Evolutionary conservation across 1,140 invertebrate species (phyloP).

Genomic region (Radopholus similis): DNA sequence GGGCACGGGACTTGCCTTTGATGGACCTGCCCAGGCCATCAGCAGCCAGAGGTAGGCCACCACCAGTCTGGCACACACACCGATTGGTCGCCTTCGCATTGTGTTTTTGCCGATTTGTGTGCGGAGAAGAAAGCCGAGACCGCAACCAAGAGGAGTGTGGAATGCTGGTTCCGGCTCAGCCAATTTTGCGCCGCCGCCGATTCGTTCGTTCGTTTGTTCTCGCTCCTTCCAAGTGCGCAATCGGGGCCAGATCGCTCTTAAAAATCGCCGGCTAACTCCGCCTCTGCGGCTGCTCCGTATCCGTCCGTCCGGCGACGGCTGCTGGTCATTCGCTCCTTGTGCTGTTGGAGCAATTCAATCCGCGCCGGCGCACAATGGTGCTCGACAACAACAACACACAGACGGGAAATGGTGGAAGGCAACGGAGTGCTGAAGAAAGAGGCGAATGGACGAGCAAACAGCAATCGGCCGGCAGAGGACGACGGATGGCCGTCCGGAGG

Average conservation of each 20-base stretch:
- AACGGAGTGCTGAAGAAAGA: not conserved
- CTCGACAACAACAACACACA: not conserved
- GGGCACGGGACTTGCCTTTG: too few relatives aligned
- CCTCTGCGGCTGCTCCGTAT: not conserved
- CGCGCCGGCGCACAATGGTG: not conserved
- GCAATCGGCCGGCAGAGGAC: not conserved
- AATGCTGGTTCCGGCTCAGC: too few relatives aligned
- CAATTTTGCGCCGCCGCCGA: too few relatives aligned
- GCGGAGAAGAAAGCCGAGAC: too few relatives aligned
- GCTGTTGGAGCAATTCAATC: constrained; percentile 3
- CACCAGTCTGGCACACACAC: too few relatives aligned
- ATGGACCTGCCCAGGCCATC: too few relatives aligned
- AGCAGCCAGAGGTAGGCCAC: too few relatives aligned
- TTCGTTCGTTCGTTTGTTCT: too few relatives aligned
- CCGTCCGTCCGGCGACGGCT: not conserved
- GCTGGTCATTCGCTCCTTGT: not conserved
- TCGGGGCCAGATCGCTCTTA: not conserved
- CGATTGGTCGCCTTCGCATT: too few relatives aligned
- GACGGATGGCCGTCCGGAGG: too few relatives aligned
- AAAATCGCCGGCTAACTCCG: not conserved
- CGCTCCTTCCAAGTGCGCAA: not conserved
- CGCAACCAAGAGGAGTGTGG: too few relatives aligned
- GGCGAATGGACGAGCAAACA: not conserved
- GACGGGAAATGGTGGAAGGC: not conserved
- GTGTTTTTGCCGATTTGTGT: too few relatives aligned